Base-by-base conservation (phyloP, 64 coral and sea anemone species). In the Dendronephthya gigantea region DNA sequence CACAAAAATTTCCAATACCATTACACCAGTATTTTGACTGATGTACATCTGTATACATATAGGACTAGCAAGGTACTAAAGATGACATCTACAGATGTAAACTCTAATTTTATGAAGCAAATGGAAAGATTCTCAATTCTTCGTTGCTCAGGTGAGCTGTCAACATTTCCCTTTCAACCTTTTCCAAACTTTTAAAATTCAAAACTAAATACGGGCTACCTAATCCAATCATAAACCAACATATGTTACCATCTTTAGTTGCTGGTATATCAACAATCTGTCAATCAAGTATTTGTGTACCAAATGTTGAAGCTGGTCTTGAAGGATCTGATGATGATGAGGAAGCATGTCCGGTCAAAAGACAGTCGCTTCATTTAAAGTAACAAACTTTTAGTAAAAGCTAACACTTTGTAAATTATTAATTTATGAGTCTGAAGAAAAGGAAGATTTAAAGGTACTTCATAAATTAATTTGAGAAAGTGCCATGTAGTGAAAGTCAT, bases 311-410 rank as follows among this genome's bases (percentile, higher is more conserved):
- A 36, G 72, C 30, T 33, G 10, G 9, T 9, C 36, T 79, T 34
- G 72, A 79, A 79, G 37, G 72, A 9, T 14, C 15, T 15, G 72
- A 79, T 14, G 72, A 79, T 79, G 72, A 79, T 19, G 72, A 79
- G 8, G 72, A 79, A 79, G 72, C 72, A 79, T 79, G 72, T 34
- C 72, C 72, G 28, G 72, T 79, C 22, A 79, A 79, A 79, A 79
- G 72, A 79, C 72, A 79, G 72, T 79, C 72, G 72, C 72, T 79
- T 79, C 15, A 62, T 27, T 2, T 45, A 16, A 62, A 23, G 17
- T 62, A 62, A 5, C 16, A 45, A 45, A 45, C 41, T 45, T 45
- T 45, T 45, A 45, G 41, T 45, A 45, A 6, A 45, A 45, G 11
- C 41, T 45, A 45, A 45, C 11, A 4, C 11, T 45, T 11, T 6